A percentile compares a stretch with the other conserved stretches of the same genome.
Evolutionary conservation across 2,797 vertebrate genomes (phyloP).

Genomic region (Acanthurus leucopareius): DNA sequence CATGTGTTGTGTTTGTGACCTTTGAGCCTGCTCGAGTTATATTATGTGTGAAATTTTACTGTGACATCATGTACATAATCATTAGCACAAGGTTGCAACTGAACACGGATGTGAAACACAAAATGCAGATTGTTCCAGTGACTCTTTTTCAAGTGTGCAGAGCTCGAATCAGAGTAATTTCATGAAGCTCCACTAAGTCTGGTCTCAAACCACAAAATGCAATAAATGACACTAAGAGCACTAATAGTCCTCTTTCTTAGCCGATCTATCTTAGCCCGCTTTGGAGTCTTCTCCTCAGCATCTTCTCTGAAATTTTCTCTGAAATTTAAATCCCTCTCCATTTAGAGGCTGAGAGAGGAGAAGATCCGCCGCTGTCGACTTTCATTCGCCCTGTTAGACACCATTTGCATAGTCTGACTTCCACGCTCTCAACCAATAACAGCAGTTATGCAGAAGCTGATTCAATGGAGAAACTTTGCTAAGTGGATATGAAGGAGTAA

Average conservation of each 20-base stretch:
- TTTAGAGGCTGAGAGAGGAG: conserved; percentile 14
- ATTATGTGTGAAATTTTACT: conserved; percentile 60
- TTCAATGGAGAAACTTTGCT: conserved; percentile 32
- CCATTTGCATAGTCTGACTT: conserved; percentile 54
- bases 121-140: neutral
- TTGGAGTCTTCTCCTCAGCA: conserved; percentile 25
- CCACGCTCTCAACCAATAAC: conserved; percentile 20
- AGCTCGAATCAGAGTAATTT: conserved; percentile 4
- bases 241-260: neutral
- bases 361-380: conserved; percentile 47
- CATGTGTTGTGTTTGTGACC: conserved; percentile 64
- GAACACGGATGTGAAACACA: conserved; percentile 23
- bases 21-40: conserved; percentile 63
- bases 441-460: conserved; percentile 31
- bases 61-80: conserved; percentile 69
- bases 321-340: conserved; percentile 41
- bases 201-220: too few relatives aligned
- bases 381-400: conserved; percentile 56
- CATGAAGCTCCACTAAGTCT: neutral
- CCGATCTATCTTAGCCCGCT: conserved; percentile 10
- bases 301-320: conserved; percentile 26
- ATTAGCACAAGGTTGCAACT: conserved; percentile 61
- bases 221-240: neutral
- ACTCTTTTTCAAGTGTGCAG: neutral
- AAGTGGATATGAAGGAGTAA: conserved; percentile 37